Conservation (phyloP, 1,140 invertebrate genomes). For the Lethocerus indicus region DNA sequence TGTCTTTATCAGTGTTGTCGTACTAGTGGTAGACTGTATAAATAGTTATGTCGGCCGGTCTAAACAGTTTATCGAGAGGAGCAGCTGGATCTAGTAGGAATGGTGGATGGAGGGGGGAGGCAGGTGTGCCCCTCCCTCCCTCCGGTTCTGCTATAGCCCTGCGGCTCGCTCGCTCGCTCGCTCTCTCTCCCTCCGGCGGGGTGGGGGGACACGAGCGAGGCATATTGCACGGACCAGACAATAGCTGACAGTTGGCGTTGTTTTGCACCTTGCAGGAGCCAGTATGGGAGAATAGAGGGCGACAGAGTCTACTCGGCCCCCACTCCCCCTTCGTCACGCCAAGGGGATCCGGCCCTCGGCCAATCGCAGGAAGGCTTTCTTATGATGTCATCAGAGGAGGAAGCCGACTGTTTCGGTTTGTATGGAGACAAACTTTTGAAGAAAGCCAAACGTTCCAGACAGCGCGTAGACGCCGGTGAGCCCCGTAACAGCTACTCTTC, state of each 20-base stretch:
- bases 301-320: slow-evolving; percentile 9
- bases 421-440: slow-evolving; percentile 77
- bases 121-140: slow-evolving; percentile 12
- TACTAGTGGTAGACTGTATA: too few relatives aligned
- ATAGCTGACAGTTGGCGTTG: slow-evolving; percentile 20
- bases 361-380: slow-evolving; percentile 47
- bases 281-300: slow-evolving; percentile 19
- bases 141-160: too few relatives aligned
- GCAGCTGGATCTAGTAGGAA: neutral
- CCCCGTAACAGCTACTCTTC: slow-evolving; percentile 82
- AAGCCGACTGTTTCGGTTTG: slow-evolving; percentile 74
- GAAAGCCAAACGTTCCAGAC: slow-evolving; percentile 78
- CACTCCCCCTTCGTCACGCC: slow-evolving; percentile 13
- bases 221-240: slow-evolving; percentile 16
- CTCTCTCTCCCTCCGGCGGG: too few relatives aligned
- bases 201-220: slow-evolving; percentile 10
- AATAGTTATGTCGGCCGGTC: too few relatives aligned
- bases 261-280: slow-evolving; percentile 20
- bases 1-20: too few relatives aligned
- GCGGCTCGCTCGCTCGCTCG: too few relatives aligned
- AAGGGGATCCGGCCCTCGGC: slow-evolving; percentile 27
- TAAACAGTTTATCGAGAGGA: too few relatives aligned
- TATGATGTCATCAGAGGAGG: slow-evolving; percentile 92
- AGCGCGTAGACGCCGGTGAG: slow-evolving; percentile 86
- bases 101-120: slow-evolving; percentile 3